These are phyloP conservation scores for Esox lucius DNA, from an alignment of 2,797 vertebrate species.

Conservation along the genomic window DNA sequence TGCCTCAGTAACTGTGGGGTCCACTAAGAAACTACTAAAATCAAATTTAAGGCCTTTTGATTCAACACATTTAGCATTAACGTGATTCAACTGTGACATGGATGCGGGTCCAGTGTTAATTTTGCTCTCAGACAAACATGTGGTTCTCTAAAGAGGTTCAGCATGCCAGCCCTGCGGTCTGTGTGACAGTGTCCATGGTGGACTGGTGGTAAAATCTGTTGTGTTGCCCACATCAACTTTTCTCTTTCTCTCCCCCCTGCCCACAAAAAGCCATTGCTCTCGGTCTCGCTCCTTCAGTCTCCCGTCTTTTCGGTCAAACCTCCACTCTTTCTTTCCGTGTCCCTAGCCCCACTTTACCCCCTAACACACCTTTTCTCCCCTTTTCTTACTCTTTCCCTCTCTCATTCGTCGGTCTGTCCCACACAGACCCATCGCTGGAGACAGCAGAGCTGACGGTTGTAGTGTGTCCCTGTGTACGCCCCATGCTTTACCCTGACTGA, in stretches of 20 bases:
- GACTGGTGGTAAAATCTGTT: conserved; percentile 53
- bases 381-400: not conserved
- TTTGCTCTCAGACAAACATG: conserved; percentile 62
- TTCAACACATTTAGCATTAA: too few species aligned
- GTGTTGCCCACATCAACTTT: conserved; percentile 33
- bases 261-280: not conserved
- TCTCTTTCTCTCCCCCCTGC: not conserved
- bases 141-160: conserved; percentile 60
- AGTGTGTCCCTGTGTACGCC: conserved; percentile 52
- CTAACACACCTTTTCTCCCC: not conserved
- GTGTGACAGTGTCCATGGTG: conserved; percentile 43
- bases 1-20: too few species aligned
- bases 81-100: conserved; percentile 34
- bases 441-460: conserved; percentile 38
- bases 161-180: conserved; percentile 60
- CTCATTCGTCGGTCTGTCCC: conserved; percentile 20
- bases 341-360: not conserved
- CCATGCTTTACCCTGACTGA: conserved; percentile 59
- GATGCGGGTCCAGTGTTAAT: conserved; percentile 47
- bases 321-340: not conserved
- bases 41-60: too few species aligned
- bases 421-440: conserved; percentile 10
- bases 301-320: not conserved
- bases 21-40: too few species aligned
- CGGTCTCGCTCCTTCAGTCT: not conserved